A percentile compares a stretch with the other conserved stretches of the same genome.
Evolutionary conservation across 2,888 invertebrate species (phyloP).

Genomic region (Erebia palarica): DNA sequence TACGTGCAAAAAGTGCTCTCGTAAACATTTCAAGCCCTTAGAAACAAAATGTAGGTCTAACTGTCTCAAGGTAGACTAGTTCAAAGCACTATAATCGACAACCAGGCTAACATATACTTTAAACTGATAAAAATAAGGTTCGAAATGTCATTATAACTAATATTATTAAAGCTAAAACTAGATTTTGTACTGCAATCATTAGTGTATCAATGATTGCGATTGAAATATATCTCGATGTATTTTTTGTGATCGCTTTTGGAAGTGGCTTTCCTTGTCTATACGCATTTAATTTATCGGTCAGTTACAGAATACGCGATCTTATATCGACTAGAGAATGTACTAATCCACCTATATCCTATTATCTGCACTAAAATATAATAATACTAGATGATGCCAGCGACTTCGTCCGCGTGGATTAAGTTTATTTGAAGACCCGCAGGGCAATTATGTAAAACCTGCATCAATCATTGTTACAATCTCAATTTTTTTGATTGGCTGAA

Average conservation of each 20-base stretch:
- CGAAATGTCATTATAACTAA: conserved; percentile 21
- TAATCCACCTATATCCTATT: too few species aligned
- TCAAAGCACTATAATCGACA: background rate
- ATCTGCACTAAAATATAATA: too few species aligned
- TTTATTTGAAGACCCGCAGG: too few species aligned
- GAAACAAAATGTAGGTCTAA: conserved; percentile 44
- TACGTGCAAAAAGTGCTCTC: conserved; percentile 1
- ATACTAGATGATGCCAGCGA: too few species aligned
- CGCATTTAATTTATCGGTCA: conserved; percentile 37
- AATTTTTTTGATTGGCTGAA: too few species aligned
- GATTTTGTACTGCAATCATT: conserved; percentile 5
- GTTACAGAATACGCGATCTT: background rate
- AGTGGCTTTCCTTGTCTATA: conserved; percentile 44
- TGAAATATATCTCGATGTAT: background rate
- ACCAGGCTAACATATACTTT: conserved; percentile 42
- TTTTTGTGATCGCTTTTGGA: conserved; percentile 34
- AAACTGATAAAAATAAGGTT: conserved; percentile 34
- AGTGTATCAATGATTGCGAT: conserved; percentile 12
- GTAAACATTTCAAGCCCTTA: conserved; percentile 35
- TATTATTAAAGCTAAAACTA: background rate
- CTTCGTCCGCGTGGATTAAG: too few species aligned
- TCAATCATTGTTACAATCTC: too few species aligned
- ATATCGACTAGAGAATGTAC: background rate
- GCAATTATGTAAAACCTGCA: too few species aligned
- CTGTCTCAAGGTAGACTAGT: conserved; percentile 46